Evolutionary conservation across 2,797 vertebrate genomes (phyloP).

Genomic region (Prunella strophiata): DNA sequence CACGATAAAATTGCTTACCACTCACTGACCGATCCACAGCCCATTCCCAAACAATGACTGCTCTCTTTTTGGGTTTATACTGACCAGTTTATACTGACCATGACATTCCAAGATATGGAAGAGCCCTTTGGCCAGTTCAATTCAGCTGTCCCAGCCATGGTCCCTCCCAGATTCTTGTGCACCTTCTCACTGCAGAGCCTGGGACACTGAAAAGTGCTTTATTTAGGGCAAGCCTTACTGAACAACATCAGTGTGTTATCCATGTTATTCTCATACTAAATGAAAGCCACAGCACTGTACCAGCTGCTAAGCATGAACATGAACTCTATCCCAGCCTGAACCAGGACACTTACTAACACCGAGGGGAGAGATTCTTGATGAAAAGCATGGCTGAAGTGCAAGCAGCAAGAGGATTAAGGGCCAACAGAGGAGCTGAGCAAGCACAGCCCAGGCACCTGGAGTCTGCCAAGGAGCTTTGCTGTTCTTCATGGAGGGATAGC

Average conservation of each 20-base stretch:
- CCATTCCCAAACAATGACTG: not conserved
- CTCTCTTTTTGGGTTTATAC: not conserved
- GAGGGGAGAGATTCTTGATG: not conserved
- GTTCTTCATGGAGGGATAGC: not conserved
- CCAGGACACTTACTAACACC: not conserved
- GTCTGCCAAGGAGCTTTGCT: not conserved
- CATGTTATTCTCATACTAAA: not conserved
- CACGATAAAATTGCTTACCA: accelerated
- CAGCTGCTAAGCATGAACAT: not conserved
- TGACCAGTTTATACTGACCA: not conserved
- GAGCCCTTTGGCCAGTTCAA: not conserved
- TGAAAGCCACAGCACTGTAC: not conserved
- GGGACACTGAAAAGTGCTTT: not conserved
- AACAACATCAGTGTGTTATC: not conserved
- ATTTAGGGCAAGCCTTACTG: not conserved
- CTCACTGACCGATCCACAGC: not conserved
- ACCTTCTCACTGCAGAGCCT: not conserved
- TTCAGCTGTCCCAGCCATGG: not conserved
- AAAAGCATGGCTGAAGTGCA: not conserved
- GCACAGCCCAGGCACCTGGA: not conserved
- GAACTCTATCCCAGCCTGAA: not conserved
- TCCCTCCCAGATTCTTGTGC: not conserved
- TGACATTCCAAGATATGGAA: not conserved
- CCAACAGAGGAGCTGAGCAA: not conserved
- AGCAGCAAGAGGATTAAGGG: accelerated